phyloP scores from a whole-genome alignment of 1,140 invertebrate genomes.

The Trissolcus basalis region DNA sequence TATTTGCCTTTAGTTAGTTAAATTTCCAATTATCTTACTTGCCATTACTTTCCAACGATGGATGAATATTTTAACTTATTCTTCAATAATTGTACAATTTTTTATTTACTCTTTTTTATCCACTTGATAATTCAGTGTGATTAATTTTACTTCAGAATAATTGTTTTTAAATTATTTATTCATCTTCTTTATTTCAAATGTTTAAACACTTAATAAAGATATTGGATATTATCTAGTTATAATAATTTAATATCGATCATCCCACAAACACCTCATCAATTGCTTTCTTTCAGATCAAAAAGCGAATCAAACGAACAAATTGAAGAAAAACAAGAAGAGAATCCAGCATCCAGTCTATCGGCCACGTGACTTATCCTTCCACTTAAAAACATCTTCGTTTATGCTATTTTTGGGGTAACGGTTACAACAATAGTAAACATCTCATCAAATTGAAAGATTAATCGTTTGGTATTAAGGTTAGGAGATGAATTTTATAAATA shows the following conservation, averaged over 20 bases:
- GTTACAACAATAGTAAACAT: slow-evolving; percentile 12
- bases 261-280: slow-evolving; percentile 63
- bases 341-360: slow-evolving; percentile 68
- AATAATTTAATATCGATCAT: slow-evolving; percentile 45
- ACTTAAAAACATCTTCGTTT: slow-evolving; percentile 41
- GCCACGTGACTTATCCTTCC: slow-evolving; percentile 44
- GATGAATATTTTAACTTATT: no score
- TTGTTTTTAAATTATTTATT: neutral
- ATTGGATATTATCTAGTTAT: slow-evolving; percentile 33
- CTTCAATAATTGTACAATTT: no score
- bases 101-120: no score
- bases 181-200: slow-evolving; percentile 17
- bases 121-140: no score
- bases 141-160: no score
- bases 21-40: no score
- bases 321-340: slow-evolving; percentile 69
- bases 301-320: slow-evolving; percentile 71
- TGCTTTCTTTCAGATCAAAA: slow-evolving; percentile 77
- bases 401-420: slow-evolving; percentile 47
- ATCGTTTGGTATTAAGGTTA: neutral
- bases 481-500: no score
- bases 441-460: neutral
- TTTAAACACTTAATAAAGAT: slow-evolving; percentile 34
- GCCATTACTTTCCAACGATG: no score
- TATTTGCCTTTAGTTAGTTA: no score